Conservation (phyloP, 1,140 invertebrate species). For the Drosophila subpulchrella region DNA sequence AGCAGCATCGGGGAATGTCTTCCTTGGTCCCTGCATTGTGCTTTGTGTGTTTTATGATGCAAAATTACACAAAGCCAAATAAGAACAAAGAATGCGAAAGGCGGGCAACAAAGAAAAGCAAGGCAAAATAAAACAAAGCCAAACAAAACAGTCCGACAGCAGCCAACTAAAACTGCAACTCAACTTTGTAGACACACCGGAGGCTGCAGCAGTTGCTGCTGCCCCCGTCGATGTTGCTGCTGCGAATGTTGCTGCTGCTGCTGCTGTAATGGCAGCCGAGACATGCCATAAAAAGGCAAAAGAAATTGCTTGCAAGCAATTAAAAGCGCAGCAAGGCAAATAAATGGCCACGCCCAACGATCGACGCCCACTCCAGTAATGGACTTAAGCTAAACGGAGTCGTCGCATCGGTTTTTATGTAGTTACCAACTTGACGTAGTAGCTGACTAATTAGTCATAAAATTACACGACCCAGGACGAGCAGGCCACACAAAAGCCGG, state of each 20-base stretch:
- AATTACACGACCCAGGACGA: conserved; percentile 66
- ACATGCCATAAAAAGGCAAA: conserved; percentile 67
- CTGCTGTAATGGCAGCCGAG: conserved; percentile 30
- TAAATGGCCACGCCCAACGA: conserved; percentile 69
- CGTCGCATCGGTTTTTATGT: conserved; percentile 43
- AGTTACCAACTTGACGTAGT: conserved; percentile 73
- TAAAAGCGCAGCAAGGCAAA: conserved; percentile 78
- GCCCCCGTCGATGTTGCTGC: not conserved
- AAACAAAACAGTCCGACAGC: conserved; percentile 25
- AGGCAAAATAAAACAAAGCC: conserved; percentile 38
- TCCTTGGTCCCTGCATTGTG: conserved; percentile 43
- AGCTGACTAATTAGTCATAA: conserved; percentile 81
- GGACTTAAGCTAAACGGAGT: conserved; percentile 69
- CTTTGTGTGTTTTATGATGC: conserved; percentile 47
- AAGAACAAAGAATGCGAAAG: conserved; percentile 63
- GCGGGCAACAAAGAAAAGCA: conserved; percentile 40
- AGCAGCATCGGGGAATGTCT: conserved; percentile 29
- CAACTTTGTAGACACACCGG: conserved; percentile 75
- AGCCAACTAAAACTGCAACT: conserved; percentile 74
- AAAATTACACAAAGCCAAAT: conserved; percentile 70
- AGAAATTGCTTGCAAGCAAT: conserved; percentile 70
- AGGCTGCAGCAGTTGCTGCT: conserved; percentile 36
- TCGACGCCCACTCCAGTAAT: conserved; percentile 51
- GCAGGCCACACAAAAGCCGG: conserved; percentile 52
- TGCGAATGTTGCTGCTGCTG: conserved; percentile 12